These are phyloP conservation scores for Gorilla gorilla DNA, from an alignment of 2,113 vertebrate genomes.

Conservation along the genomic window DNA sequence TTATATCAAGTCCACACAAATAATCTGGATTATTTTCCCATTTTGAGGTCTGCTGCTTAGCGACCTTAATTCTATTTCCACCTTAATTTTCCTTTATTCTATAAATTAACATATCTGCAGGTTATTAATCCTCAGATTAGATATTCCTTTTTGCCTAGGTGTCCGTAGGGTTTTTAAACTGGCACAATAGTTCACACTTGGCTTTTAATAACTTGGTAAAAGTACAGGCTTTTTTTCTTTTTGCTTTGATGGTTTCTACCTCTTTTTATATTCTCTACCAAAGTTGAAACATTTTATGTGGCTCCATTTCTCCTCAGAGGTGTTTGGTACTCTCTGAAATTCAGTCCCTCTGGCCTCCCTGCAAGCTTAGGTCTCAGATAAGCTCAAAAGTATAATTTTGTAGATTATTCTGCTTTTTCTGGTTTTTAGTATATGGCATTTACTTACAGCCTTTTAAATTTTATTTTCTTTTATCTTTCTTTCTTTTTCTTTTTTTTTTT, in stretches of 20 bases:
- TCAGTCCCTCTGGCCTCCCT: not conserved
- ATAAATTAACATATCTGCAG: not conserved
- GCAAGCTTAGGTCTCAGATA: not conserved
- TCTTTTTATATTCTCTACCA: not conserved
- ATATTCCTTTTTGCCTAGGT: not conserved
- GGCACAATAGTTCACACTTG: not conserved
- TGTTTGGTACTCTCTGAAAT: not conserved
- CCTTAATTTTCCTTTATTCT: not conserved
- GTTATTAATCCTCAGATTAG: no score
- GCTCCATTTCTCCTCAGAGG: not conserved
- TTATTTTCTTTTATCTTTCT: no score
- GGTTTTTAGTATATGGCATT: not conserved
- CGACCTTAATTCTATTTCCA: not conserved
- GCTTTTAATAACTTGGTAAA: not conserved
- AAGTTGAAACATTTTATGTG: not conserved
- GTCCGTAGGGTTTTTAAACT: not conserved
- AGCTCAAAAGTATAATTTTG: not conserved
- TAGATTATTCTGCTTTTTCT: not conserved
- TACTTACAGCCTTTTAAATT: not conserved
- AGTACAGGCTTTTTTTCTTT: not conserved
- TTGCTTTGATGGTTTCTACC: not conserved
- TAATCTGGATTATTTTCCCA: not conserved
- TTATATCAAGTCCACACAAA: not conserved
- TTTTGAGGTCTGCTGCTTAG: not conserved
- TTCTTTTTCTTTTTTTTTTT: no score